Evolutionary conservation across 1,140 invertebrate genomes (phyloP).

Genomic region (Pristionchus pacificus): DNA sequence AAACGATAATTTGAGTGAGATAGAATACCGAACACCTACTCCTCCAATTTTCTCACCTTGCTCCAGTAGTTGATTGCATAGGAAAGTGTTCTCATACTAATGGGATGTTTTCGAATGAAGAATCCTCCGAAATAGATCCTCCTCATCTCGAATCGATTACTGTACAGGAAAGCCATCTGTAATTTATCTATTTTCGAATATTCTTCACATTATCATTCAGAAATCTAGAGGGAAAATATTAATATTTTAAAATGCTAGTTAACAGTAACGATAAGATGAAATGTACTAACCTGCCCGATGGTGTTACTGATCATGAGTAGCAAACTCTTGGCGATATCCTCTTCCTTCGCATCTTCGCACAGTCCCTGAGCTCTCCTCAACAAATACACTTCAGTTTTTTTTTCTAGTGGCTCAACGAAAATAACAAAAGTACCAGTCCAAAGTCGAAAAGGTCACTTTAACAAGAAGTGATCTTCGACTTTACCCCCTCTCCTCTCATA

Average conservation of each 20-base stretch:
- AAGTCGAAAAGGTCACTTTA: no score
- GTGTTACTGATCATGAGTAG: constrained; percentile 33
- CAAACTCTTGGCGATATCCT: constrained; percentile 29
- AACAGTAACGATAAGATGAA: constrained; percentile 1
- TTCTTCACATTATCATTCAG: no score
- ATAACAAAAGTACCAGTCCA: no score
- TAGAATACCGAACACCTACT: neutral
- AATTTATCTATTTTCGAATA: neutral
- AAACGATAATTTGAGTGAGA: neutral
- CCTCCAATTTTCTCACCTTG: constrained; percentile 9
- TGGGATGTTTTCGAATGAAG: constrained; percentile 31
- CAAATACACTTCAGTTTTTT: neutral
- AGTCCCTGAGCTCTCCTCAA: neutral
- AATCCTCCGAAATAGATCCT: constrained; percentile 34
- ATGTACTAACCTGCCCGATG: constrained; percentile 24
- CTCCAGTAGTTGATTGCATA: constrained; percentile 35
- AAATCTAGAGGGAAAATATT: no score
- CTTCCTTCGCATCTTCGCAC: neutral
- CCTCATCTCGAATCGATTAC: constrained; percentile 25
- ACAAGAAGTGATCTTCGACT: no score
- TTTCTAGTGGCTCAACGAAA: no score
- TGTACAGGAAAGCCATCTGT: constrained; percentile 31
- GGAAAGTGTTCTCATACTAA: constrained; percentile 30
- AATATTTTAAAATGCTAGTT: no score
- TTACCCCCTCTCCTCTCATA: neutral